Evolutionary conservation across 2,888 invertebrate genomes (phyloP).

Genomic region (Hydraecia micacea): DNA sequence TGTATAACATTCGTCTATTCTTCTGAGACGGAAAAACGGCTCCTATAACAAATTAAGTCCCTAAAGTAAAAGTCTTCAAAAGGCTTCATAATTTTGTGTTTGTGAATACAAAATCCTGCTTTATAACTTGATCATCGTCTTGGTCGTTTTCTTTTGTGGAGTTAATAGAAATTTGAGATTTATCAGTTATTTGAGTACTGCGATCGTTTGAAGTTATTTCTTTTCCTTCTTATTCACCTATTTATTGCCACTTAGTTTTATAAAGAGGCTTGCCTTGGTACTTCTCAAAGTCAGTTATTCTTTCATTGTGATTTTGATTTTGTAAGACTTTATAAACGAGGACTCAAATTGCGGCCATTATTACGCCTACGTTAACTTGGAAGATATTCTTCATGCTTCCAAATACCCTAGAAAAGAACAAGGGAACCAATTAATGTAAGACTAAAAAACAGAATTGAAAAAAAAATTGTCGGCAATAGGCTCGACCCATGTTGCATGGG

Average conservation of each 20-base stretch:
- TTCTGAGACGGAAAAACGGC: constrained; percentile 27
- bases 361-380: neutral
- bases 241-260: neutral
- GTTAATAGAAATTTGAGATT: constrained; percentile 35
- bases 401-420: neutral
- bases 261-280: neutral
- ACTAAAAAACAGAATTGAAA: neutral
- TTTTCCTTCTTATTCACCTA: constrained; percentile 1
- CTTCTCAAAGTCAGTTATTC: neutral
- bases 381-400: neutral
- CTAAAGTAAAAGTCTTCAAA: constrained; percentile 41
- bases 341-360: neutral
- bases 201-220: constrained; percentile 15
- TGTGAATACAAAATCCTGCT: constrained; percentile 41
- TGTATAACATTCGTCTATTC: constrained; percentile 38
- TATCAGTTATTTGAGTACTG: constrained; percentile 25
- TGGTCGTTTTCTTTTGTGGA: constrained; percentile 12
- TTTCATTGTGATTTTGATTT: constrained; percentile 8
- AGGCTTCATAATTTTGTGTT: constrained; percentile 47
- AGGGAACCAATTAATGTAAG: neutral
- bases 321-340: neutral
- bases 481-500: neutral
- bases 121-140: constrained; percentile 30
- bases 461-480: too few relatives aligned
- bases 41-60: constrained; percentile 42